phyloP scores from a whole-genome alignment of 2,797 vertebrate species.

The Cryptoblepharus egeriae region DNA sequence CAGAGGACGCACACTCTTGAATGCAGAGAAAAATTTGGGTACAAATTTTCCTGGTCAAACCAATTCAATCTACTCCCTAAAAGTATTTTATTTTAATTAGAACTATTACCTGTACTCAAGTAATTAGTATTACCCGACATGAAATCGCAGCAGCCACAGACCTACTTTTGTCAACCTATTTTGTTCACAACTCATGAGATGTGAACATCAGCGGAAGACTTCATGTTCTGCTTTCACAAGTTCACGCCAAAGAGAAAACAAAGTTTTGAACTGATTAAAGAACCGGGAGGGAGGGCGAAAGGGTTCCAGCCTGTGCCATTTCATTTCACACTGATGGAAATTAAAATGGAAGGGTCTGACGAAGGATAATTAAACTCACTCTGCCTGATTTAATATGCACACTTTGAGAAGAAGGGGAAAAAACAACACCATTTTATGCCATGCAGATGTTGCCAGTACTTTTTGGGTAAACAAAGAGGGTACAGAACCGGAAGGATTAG shows the following conservation, averaged over 20 bases:
- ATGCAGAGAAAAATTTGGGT: not conserved
- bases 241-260: constrained; percentile 12
- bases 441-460: constrained; percentile 48
- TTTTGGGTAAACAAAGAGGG: constrained; percentile 11
- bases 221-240: not conserved
- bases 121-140: constrained; percentile 17
- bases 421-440: constrained; percentile 7
- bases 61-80: not conserved
- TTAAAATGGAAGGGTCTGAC: constrained; percentile 62
- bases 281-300: not conserved
- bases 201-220: constrained; percentile 5
- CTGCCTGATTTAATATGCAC: constrained; percentile 50
- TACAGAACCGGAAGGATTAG: not conserved
- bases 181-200: constrained; percentile 46
- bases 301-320: not conserved
- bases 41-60: constrained; percentile 5
- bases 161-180: constrained; percentile 42
- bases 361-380: constrained; percentile 52
- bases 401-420: not conserved
- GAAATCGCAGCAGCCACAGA: not conserved
- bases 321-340: constrained; percentile 53
- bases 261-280: constrained; percentile 10
- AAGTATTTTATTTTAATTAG: not conserved
- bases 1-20: not conserved
- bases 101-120: too few species aligned